Percentiles rank a stretch among this genome's conserved stretches.
These are phyloP conservation scores for Gila orcuttii DNA, from an alignment of 2,113 vertebrate genomes.

Conservation along the genomic window DNA sequence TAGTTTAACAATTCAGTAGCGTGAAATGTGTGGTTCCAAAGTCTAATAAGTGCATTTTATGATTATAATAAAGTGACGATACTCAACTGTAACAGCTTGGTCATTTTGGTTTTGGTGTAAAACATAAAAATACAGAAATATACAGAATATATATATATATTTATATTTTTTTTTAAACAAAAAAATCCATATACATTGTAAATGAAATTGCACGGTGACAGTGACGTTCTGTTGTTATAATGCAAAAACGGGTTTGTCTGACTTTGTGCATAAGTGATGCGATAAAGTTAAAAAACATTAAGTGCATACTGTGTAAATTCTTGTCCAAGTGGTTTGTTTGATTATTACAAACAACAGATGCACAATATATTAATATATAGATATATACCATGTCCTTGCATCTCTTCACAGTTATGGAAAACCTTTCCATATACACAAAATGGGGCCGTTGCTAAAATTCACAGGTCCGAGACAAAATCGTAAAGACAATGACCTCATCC, in stretches of 20 bases:
- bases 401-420: slow-evolving; percentile 54
- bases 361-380: slow-evolving; percentile 61
- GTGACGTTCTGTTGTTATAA: slow-evolving; percentile 45
- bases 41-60: slow-evolving; percentile 65
- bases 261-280: slow-evolving; percentile 21
- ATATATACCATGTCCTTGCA: slow-evolving; percentile 52
- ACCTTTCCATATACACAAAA: slow-evolving; percentile 22
- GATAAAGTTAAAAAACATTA: slow-evolving; percentile 63
- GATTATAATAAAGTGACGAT: slow-evolving; percentile 59
- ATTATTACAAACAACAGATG: slow-evolving; percentile 47
- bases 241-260: background rate
- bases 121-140: slow-evolving; percentile 60
- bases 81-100: slow-evolving; percentile 58
- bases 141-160: slow-evolving; percentile 39
- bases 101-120: slow-evolving; percentile 71
- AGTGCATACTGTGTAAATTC: slow-evolving; percentile 72
- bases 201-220: slow-evolving; percentile 73
- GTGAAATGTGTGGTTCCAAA: slow-evolving; percentile 14
- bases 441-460: background rate
- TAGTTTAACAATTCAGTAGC: slow-evolving; percentile 20
- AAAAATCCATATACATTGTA: slow-evolving; percentile 61
- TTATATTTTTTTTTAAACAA: slow-evolving; percentile 17
- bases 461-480: background rate
- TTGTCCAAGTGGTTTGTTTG: slow-evolving; percentile 51
- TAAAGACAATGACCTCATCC: background rate